Evolutionary conservation across 1,140 invertebrate genomes (phyloP).

Genomic region (Zeugodacus cucurbitae): DNA sequence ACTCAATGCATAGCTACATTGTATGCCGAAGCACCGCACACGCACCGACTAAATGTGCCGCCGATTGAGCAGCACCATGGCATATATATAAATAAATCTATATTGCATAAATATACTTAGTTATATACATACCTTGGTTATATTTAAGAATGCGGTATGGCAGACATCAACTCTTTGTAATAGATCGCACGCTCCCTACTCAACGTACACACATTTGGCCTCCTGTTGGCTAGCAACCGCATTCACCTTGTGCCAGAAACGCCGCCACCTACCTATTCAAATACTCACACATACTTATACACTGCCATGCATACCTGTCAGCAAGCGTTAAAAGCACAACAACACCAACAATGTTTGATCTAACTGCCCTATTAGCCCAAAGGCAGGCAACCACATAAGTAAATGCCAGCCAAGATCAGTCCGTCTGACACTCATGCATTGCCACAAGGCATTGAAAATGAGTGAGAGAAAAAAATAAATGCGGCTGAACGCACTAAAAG

Average conservation of each 20-base stretch:
- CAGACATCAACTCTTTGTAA: not conserved
- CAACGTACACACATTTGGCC: not conserved
- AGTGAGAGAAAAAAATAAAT: not conserved
- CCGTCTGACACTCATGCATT: not conserved
- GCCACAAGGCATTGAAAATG: not conserved
- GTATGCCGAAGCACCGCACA: not conserved
- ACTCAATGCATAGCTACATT: not conserved
- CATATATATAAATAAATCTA: not conserved
- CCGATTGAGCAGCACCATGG: not conserved
- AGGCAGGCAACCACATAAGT: not conserved
- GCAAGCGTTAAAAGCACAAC: not conserved
- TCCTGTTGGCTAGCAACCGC: not conserved
- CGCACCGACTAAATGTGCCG: not conserved
- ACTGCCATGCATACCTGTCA: not conserved
- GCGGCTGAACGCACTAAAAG: not conserved
- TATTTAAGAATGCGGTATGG: not conserved
- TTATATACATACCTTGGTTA: not conserved
- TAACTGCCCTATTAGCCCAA: constrained; percentile 11
- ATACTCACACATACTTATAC: not conserved
- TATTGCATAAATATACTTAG: not conserved
- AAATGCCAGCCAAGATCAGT: constrained; percentile 7
- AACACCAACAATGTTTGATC: not conserved
- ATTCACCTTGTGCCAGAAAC: constrained; percentile 25
- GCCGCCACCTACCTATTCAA: not conserved
- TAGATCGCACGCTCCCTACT: constrained; percentile 7